Conservation (phyloP, 2,113 vertebrate species). For the Nycticryphes semicollaris region DNA sequence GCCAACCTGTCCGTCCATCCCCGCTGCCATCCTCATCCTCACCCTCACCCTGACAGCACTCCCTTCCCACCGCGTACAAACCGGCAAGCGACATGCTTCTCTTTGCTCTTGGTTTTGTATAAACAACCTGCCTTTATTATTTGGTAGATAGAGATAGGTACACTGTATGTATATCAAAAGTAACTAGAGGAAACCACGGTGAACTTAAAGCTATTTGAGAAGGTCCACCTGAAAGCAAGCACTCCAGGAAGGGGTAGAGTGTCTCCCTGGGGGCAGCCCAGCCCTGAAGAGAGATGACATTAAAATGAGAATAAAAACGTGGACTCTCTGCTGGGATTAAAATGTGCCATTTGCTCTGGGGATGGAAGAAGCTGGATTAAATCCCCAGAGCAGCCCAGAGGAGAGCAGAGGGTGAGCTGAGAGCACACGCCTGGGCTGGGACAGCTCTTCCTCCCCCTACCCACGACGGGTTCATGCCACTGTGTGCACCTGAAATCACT, state of each 20-base stretch:
- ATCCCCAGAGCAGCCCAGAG: background rate
- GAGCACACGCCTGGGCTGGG: background rate
- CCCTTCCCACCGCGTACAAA: background rate
- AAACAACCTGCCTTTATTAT: slow-evolving; percentile 54
- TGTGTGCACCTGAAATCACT: background rate
- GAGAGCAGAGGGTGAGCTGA: background rate
- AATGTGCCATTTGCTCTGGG: slow-evolving; percentile 21
- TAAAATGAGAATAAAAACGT: background rate
- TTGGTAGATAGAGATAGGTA: background rate
- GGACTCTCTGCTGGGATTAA: slow-evolving; percentile 36
- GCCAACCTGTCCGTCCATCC: background rate
- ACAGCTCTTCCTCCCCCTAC: background rate
- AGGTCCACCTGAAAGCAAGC: slow-evolving; percentile 44
- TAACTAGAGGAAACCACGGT: background rate
- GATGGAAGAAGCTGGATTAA: slow-evolving; percentile 50
- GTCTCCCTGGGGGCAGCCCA: background rate
- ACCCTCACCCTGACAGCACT: background rate
- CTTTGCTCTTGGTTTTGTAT: slow-evolving; percentile 1
- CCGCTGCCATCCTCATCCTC: background rate
- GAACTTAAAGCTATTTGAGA: slow-evolving; percentile 40
- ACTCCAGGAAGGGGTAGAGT: background rate
- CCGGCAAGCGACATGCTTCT: background rate
- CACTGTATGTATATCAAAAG: slow-evolving; percentile 1
- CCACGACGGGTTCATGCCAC: background rate
- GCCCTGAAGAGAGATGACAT: background rate